Conservation (phyloP, 2,888 invertebrate species). For the Hydriomena furcata region DNA sequence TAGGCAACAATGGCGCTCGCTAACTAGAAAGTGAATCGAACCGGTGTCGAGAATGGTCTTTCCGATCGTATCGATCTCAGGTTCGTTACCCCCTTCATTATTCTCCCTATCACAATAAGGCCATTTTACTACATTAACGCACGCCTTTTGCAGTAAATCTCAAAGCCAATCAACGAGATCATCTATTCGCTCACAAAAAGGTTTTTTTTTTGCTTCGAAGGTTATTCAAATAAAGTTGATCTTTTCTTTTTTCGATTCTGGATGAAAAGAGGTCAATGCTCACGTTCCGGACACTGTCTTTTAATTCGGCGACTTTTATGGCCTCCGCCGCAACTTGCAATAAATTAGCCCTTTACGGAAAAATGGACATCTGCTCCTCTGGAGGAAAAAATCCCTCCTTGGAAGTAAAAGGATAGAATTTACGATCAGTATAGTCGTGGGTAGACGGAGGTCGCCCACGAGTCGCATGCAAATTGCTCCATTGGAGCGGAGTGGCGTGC, state of each 20-base stretch:
- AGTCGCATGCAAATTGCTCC: conserved; percentile 79
- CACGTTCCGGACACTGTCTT: conserved; percentile 60
- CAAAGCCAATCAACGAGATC: conserved; percentile 38
- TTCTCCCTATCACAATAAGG: conserved; percentile 69
- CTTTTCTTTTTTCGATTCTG: conserved; percentile 33
- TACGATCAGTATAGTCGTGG: conserved; percentile 78
- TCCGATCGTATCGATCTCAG: conserved; percentile 69
- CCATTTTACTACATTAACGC: conserved; percentile 47
- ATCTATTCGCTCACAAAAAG: conserved; percentile 30
- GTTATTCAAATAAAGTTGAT: conserved; percentile 38
- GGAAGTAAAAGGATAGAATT: conserved; percentile 80
- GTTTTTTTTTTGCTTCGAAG: conserved; percentile 28
- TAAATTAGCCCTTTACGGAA: conserved; percentile 77
- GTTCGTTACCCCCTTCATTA: conserved; percentile 72
- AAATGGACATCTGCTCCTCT: conserved; percentile 77
- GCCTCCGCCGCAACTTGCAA: conserved; percentile 69
- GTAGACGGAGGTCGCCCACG: conserved; percentile 75
- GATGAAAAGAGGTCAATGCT: conserved; percentile 59
- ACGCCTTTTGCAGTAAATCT: conserved; percentile 36
- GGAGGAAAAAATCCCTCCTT: conserved; percentile 68
- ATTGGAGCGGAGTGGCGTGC: conserved; percentile 65
- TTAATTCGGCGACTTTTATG: conserved; percentile 72
- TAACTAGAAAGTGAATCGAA: conserved; percentile 76
- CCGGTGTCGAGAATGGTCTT: conserved; percentile 66
- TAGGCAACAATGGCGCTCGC: conserved; percentile 67